Evolutionary conservation across 2,888 invertebrate species (phyloP), one percentile per base, ranked within the genome.

Genomic region (Ichneumoninae sp.): DNA sequence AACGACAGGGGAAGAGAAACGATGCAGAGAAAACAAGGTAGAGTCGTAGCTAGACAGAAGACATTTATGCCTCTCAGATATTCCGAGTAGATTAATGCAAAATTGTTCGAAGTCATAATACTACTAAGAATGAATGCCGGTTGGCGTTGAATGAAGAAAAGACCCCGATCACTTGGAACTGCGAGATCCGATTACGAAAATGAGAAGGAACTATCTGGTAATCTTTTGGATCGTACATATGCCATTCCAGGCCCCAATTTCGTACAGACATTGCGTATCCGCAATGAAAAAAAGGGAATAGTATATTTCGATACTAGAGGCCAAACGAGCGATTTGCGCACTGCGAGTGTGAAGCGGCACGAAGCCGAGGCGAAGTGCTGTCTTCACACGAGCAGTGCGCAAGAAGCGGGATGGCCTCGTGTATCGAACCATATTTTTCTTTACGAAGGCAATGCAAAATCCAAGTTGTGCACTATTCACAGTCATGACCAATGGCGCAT

Each of bases 1-100:
- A 70, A 68, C 69, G 16, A 26, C 16, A 26, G 40, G 62, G 22
- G 13, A 60, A 13, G 60, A 60, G 26, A 52, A 22, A 52, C n/a
- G n/a, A 19, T 30, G 52, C 74, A 22, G 60, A 69, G 44, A 44
- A 71, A 52, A 40, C 5, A 16, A n/a, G 54, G 50, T 22, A n/a
- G n/a, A 69, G 7, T 16, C 16, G 16, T 33, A 52, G 47, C 7
- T 47, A n/a, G 47, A 60, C 33, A 36, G 16, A 78, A 50, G 47
- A 57, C 26, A 40, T 75, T 52, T 40, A 70, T 68, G 72, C 50
- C 68, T 74, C 66, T 3, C 69, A 26, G 74, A 50, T 69, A 69
- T 74, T 75, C 50, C 69, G 26, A 36, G 68, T 69, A 69, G 74
- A 80, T 80, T 80, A 74, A 80, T 69, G 68, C 74, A 74, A 80